These are phyloP conservation scores for cattle (Bos taurus) DNA, from an alignment of 2,113 vertebrate species.

Conservation along the genomic window DNA sequence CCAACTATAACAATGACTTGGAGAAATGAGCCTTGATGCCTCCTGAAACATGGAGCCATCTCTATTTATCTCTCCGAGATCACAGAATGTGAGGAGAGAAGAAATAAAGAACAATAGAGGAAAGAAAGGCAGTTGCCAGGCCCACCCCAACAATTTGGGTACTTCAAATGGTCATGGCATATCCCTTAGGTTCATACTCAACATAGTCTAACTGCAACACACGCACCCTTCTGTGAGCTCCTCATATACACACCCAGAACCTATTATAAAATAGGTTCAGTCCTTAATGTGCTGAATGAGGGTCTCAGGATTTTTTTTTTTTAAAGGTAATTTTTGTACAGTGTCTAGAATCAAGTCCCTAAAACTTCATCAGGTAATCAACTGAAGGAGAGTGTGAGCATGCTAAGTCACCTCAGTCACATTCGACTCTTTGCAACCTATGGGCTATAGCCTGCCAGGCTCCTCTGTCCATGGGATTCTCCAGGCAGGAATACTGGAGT, in stretches of 20 bases:
- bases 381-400: background rate
- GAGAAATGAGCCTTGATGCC: background rate
- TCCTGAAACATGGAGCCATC: background rate
- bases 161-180: background rate
- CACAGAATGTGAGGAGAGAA: background rate
- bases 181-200: background rate
- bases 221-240: background rate
- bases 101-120: background rate
- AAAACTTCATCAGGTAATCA: background rate
- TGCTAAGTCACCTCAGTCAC: background rate
- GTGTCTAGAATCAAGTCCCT: background rate
- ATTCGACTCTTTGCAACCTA: background rate
- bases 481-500: background rate
- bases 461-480: background rate
- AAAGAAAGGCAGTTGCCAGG: background rate
- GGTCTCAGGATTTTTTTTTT: background rate
- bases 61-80: background rate
- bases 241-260: background rate
- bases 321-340: background rate
- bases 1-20: background rate
- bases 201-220: background rate
- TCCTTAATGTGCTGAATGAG: background rate
- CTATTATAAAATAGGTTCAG: background rate
- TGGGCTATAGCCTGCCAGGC: background rate
- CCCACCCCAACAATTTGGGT: background rate